Base-by-base conservation (phyloP, 2,888 invertebrate species). In the Hymenopus coronatus region DNA sequence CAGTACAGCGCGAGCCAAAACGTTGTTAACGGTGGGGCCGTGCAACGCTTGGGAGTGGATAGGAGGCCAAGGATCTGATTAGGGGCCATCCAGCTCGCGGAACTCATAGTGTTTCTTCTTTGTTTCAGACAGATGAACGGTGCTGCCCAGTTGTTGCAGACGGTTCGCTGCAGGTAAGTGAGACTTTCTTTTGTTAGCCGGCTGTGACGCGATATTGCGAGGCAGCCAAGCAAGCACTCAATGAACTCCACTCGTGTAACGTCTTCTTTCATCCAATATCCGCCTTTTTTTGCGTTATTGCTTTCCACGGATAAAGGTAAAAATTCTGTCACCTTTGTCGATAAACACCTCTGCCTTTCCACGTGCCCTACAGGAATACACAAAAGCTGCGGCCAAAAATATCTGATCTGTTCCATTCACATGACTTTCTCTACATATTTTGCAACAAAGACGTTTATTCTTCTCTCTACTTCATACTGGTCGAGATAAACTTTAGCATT, bases 61-160 rank as follows among this genome's bases (percentile, higher is more conserved):
- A 40, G 40, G 40, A 40, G 40, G 2, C 12, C 40, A 12, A 1
- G 40, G 40, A 1, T 40, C 12, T 12, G 12, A 9, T 40, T 40
- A 33, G 12, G 40, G 40, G 40, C 40, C 40, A 12, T 12, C 40
- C 40, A 40, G 40, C 40, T 0, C 40, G 40, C 40, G 12, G 40
- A 40, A 40, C 40, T 1, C 40, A 0, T 40, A 40, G 1, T 40
- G 40, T 1, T 40, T 2, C 40, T 12, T 40, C 12, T 2, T 40
- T 89, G 90, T 91, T 91, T 33, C 90, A 91, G 91, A 85, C 85
- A 88, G 2, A 91, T 92, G 88, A 92, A 92, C 90, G 90, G 91
- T 4, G 91, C 91, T 84, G 91, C 91, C 9, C 91, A 91, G 84
- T 88, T 92, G 15, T 81, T 91, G 7, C 91, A 91, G 85, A 92